These are phyloP conservation scores for Myzus persicae DNA, from an alignment of 1,140 invertebrate species.

Conservation along the genomic window DNA sequence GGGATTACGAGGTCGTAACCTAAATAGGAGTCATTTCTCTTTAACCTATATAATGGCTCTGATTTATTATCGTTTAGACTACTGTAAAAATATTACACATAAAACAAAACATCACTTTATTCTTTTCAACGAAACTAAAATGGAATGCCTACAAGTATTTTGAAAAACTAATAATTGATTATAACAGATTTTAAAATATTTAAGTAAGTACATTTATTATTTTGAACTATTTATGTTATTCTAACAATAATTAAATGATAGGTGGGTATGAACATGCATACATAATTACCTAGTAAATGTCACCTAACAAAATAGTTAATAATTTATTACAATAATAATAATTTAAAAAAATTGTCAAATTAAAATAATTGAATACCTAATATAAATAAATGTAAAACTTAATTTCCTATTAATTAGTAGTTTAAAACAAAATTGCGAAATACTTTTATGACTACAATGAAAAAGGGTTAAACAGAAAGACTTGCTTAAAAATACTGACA, in stretches of 20 bases:
- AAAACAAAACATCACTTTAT: slow-evolving; percentile 2
- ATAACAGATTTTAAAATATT: background rate
- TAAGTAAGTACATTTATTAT: background rate
- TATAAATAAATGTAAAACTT: background rate
- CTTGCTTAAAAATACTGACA: too few relatives aligned
- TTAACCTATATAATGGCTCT: slow-evolving; percentile 29
- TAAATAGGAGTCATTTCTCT: slow-evolving; percentile 48
- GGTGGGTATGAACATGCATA: background rate
- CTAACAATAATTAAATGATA: background rate
- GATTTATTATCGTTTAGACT: background rate
- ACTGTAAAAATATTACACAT: background rate
- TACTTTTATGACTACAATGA: too few relatives aligned
- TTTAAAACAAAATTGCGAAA: too few relatives aligned
- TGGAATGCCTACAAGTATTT: background rate
- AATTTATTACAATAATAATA: background rate
- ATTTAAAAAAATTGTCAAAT: background rate
- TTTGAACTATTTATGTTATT: background rate
- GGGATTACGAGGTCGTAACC: slow-evolving; percentile 25
- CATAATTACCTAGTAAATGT: background rate
- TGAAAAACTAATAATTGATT: background rate
- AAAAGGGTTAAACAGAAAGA: too few relatives aligned
- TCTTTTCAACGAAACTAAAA: background rate
- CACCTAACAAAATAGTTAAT: background rate
- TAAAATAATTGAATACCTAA: too few relatives aligned
- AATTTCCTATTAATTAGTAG: background rate